Evolutionary conservation across 2,113 vertebrate genomes (phyloP).

Genomic region (Brachirus orientalis): DNA sequence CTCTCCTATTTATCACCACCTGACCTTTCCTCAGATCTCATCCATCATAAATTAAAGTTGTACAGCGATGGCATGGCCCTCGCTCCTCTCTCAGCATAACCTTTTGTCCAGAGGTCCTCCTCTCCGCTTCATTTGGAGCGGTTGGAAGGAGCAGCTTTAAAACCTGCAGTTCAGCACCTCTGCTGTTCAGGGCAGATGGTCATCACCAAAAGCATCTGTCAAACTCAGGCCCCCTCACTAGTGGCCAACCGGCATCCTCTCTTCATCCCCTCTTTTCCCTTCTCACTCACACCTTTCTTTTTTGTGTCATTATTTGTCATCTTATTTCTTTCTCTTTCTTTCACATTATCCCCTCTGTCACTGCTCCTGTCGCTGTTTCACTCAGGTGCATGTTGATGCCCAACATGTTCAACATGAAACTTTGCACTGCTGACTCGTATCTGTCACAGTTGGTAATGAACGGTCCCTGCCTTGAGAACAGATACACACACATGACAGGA

Average conservation of each 20-base stretch:
- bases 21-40: conserved; percentile 92
- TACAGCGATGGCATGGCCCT: conserved; percentile 83
- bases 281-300: conserved; percentile 1
- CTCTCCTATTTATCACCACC: conserved; percentile 87
- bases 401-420: conserved; percentile 27
- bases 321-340: neutral
- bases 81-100: conserved; percentile 84
- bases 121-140: conserved; percentile 82
- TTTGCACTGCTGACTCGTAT: conserved; percentile 37
- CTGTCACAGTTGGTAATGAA: conserved; percentile 39
- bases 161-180: conserved; percentile 84
- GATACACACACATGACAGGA: neutral
- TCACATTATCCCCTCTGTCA: conserved; percentile 15
- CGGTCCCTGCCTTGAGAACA: conserved; percentile 1
- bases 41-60: conserved; percentile 98
- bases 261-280: conserved; percentile 35
- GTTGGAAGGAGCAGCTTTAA: conserved; percentile 73
- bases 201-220: conserved; percentile 84
- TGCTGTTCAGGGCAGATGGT: conserved; percentile 83
- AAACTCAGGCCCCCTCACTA: conserved; percentile 75
- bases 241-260: conserved; percentile 53
- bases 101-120: conserved; percentile 88
- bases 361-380: neutral
- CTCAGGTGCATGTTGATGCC: conserved; percentile 26
- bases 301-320: neutral